Base-by-base conservation (phyloP, 2,797 vertebrate species). In the Chelon labrosus region DNA sequence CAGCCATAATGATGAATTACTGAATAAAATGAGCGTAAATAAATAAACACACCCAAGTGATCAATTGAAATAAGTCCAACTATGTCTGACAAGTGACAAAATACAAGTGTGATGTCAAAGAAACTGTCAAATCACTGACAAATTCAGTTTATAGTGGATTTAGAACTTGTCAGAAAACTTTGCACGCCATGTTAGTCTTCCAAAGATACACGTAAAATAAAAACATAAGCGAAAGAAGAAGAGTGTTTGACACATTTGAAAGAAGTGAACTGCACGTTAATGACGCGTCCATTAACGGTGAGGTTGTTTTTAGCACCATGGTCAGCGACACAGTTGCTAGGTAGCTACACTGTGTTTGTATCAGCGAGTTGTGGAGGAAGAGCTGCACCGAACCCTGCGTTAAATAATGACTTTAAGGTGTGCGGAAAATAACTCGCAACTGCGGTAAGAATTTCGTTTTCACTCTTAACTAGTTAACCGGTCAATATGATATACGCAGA, bases 271-370 rank as follows among this genome's bases (percentile, higher is more conserved):
- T 59, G 14, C 37, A 72, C 5, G n/a, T 55, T 5, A 72, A 54
- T 65, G 75, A 74, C 70, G 73, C 77, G 19, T 61, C 79, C 77
- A 73, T 41, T 53, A 47, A 54, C 19, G n/a, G 25, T 50, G 54
- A 60, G 62, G 38, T 75, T 51, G 73, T 54, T 58, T 87, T 87
- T 82, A 93, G 92, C 88, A 93, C 92, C 91, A 92, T 55, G 92
- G 92, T 42, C 92, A 93, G 92, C 91, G 91, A 85, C 91, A 77
- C 82, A 53, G 90, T 92, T 91, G 89, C 90, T 89, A 88, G 76
- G 92, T 70, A 83, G 82, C 87, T 39, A 46, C 55, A 0, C 13
- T 39, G 46, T 90, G 91, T 86, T 90, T 88, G 85, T 72, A 46
- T 73, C 68, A 58, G 69, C 56, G 44, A 65, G 54, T 46, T 22